Conservation (phyloP, 2,797 vertebrate species). For the Acanthurus lineatus region DNA sequence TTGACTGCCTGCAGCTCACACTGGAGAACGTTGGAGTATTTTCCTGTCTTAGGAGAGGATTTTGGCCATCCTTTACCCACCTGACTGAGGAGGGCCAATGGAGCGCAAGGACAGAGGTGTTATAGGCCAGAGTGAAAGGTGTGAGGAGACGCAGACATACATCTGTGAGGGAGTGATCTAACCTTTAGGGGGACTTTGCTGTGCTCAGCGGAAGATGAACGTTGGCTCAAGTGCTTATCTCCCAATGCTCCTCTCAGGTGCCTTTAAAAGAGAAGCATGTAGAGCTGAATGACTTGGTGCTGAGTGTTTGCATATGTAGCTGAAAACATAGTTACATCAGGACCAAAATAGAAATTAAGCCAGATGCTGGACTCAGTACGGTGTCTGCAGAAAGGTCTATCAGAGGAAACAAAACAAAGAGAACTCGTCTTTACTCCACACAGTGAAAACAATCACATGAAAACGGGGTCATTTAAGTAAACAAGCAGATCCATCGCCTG, state of each 20-base stretch:
- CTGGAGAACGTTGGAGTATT: constrained; percentile 70
- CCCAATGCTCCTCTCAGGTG: constrained; percentile 55
- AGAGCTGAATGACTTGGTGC: constrained; percentile 26
- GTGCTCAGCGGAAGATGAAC: constrained; percentile 87
- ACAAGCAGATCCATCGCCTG: not conserved
- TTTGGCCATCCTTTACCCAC: constrained; percentile 80
- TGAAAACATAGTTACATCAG: not conserved
- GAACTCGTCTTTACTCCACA: not conserved
- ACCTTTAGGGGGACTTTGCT: constrained; percentile 87
- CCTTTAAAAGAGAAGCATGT: constrained; percentile 62
- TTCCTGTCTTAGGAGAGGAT: constrained; percentile 85
- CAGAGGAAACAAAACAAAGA: not conserved
- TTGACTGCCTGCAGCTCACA: constrained; percentile 70
- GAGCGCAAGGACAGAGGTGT: constrained; percentile 88
- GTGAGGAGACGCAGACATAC: constrained; percentile 57
- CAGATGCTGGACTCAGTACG: not conserved
- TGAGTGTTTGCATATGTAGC: not conserved
- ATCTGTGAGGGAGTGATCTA: constrained; percentile 71
- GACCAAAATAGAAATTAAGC: not conserved
- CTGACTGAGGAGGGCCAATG: constrained; percentile 84
- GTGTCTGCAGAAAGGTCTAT: not conserved
- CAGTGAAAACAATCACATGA: not conserved
- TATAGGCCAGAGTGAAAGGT: constrained; percentile 68
- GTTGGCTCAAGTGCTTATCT: constrained; percentile 87
- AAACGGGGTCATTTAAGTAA: constrained; percentile 9